Evolutionary conservation across 2,888 invertebrate species (phyloP).

Genomic region (Phortica okadai): DNA sequence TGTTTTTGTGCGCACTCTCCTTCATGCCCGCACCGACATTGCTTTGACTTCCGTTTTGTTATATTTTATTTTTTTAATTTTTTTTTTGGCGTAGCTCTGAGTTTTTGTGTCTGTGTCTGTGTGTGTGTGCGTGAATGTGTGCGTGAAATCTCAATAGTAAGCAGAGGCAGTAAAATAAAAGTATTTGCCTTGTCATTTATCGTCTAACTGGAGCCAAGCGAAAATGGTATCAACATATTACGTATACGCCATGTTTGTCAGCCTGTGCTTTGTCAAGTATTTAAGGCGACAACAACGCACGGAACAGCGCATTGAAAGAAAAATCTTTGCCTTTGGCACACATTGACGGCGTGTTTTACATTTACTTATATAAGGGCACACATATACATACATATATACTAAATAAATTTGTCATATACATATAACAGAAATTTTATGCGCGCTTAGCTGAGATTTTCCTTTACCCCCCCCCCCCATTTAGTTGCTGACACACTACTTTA

Average conservation of each 20-base stretch:
- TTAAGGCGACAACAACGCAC: conserved; percentile 10
- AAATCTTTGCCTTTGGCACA: not conserved
- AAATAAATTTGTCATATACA: conserved; percentile 3
- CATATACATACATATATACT: not conserved
- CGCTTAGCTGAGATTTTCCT: not conserved
- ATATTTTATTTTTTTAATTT: conserved; percentile 16
- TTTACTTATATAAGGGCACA: not conserved
- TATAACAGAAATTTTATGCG: not conserved
- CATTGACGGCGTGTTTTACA: not conserved
- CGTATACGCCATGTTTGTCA: conserved; percentile 9
- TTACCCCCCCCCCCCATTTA: not conserved
- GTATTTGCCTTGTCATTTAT: conserved; percentile 60
- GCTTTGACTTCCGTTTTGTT: conserved; percentile 48
- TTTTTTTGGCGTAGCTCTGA: conserved; percentile 46
- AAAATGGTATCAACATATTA: conserved; percentile 50
- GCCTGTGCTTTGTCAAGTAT: not conserved
- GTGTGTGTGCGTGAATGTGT: not conserved
- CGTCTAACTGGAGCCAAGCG: conserved; percentile 66
- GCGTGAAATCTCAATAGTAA: conserved; percentile 7
- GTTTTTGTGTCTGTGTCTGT: not conserved
- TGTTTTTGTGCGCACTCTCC: conserved; percentile 35
- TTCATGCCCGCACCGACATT: not conserved
- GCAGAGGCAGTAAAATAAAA: conserved; percentile 38
- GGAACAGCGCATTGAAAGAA: not conserved
- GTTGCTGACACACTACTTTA: too few relatives aligned